phyloP scores from a whole-genome alignment of 1,140 invertebrate species.

The Acarapis woodi region DNA sequence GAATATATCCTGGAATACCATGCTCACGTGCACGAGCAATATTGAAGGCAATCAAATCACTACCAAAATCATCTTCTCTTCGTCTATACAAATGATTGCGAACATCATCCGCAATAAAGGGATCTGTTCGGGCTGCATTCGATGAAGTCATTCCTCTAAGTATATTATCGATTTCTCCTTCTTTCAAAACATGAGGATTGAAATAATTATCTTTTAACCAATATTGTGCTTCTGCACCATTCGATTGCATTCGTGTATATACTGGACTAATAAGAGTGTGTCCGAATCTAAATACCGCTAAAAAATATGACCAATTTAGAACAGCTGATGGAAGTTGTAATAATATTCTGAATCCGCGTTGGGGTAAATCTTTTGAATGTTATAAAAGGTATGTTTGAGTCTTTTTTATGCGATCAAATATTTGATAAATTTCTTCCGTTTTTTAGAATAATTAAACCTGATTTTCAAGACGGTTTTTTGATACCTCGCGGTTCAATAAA shows the following conservation, averaged over 20 bases:
- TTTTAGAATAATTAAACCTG: too few species aligned
- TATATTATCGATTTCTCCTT: conserved; percentile 10
- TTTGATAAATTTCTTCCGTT: too few species aligned
- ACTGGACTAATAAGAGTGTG: conserved; percentile 41
- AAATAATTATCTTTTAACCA: conserved; percentile 12
- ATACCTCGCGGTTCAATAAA: too few species aligned
- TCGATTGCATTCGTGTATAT: neutral
- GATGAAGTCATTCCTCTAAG: conserved; percentile 8
- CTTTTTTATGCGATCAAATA: too few species aligned
- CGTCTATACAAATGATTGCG: conserved; percentile 9
- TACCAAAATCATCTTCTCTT: conserved; percentile 10
- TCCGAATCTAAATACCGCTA: conserved; percentile 71
- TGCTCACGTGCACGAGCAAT: conserved; percentile 12
- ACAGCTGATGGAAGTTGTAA: conserved; percentile 48
- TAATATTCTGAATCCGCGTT: conserved; percentile 31
- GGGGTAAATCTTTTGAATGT: conserved; percentile 25
- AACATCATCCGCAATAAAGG: conserved; percentile 10
- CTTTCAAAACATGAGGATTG: conserved; percentile 12
- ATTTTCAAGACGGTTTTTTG: too few species aligned
- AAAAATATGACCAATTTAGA: too few species aligned
- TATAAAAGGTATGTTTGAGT: too few species aligned
- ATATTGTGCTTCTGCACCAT: neutral
- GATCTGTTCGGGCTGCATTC: conserved; percentile 11
- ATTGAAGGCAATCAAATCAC: conserved; percentile 14
- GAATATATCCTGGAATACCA: conserved; percentile 25